Percentiles rank a stretch among this genome's conserved stretches.
Evolutionary conservation across 2,797 vertebrate species (phyloP).

Genomic region (Hyperoplus immaculatus): DNA sequence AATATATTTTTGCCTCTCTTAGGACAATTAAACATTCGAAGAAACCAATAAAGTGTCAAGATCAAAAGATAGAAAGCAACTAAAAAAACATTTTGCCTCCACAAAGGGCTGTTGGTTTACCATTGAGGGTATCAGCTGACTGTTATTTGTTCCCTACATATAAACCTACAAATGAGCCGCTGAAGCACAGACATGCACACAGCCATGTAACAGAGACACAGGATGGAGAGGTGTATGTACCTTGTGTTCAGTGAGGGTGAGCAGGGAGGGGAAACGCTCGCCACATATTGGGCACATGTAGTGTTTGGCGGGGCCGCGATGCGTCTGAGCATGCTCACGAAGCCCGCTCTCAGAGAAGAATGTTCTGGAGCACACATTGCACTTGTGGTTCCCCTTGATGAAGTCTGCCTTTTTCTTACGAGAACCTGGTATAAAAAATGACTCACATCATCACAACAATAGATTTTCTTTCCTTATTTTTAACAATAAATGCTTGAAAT

Average conservation of each 20-base stretch:
- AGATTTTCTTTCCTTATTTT: too few species aligned
- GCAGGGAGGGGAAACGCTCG: constrained; percentile 96
- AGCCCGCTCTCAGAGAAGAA: constrained; percentile 98
- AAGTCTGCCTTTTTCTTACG: constrained; percentile 97
- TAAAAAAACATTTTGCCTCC: background rate
- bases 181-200: background rate
- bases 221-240: constrained; percentile 35
- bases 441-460: background rate
- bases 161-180: constrained; percentile 6
- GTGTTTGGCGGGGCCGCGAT: constrained; percentile 97
- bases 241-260: constrained; percentile 99
- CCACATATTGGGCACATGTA: constrained; percentile 99
- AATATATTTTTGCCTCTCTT: constrained; percentile 45
- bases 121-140: constrained; percentile 16
- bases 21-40: constrained; percentile 59
- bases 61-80: constrained; percentile 49
- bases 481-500: too few species aligned
- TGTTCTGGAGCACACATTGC: constrained; percentile 97
- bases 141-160: constrained; percentile 3
- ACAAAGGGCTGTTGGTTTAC: constrained; percentile 17
- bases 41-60: constrained; percentile 34
- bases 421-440: constrained; percentile 53
- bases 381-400: constrained; percentile 99
- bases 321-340: constrained; percentile 98
- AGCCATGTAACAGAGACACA: background rate